phyloP scores from a whole-genome alignment of 1,140 invertebrate genomes.

The Drosophila sp. region DNA sequence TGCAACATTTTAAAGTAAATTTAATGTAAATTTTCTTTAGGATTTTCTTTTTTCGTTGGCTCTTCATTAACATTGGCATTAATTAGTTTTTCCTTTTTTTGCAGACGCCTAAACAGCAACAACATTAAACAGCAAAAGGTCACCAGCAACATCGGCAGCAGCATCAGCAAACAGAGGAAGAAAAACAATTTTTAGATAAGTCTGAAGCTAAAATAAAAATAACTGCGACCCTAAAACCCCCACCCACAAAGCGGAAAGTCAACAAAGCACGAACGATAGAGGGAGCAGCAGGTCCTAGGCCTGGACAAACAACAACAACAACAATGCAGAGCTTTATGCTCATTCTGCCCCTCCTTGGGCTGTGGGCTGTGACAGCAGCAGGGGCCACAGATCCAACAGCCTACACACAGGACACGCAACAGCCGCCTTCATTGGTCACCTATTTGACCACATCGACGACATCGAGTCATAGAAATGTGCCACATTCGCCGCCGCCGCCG shows the following conservation, averaged over 20 bases:
- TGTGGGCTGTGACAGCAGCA: slow-evolving; percentile 44
- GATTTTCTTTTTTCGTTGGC: slow-evolving; percentile 23
- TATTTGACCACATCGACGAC: slow-evolving; percentile 73
- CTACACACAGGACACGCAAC: slow-evolving; percentile 44
- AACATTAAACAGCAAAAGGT: slow-evolving; percentile 53
- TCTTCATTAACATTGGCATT: slow-evolving; percentile 69
- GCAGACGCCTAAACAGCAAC: slow-evolving; percentile 41
- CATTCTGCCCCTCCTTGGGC: slow-evolving; percentile 42
- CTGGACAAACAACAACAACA: slow-evolving; percentile 17
- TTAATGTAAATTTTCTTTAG: slow-evolving; percentile 38
- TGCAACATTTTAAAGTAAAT: slow-evolving; percentile 29
- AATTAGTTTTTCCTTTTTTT: slow-evolving; percentile 63
- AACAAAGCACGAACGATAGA: slow-evolving; percentile 13
- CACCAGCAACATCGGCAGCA: slow-evolving; percentile 8
- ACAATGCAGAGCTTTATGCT: slow-evolving; percentile 53
- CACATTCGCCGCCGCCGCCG: neutral
- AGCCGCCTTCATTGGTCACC: slow-evolving; percentile 49
- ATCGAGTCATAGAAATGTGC: slow-evolving; percentile 50
- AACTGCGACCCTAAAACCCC: slow-evolving; percentile 16
- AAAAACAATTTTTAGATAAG: slow-evolving; percentile 64
- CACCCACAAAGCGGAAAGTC: slow-evolving; percentile 15
- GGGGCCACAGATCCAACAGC: slow-evolving; percentile 25
- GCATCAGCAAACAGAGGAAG: slow-evolving; percentile 34
- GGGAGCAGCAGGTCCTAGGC: slow-evolving; percentile 9
- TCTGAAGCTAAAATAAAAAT: slow-evolving; percentile 54